These are phyloP conservation scores for Halcyon senegalensis DNA, from an alignment of 2,113 vertebrate genomes.

Conservation along the genomic window DNA sequence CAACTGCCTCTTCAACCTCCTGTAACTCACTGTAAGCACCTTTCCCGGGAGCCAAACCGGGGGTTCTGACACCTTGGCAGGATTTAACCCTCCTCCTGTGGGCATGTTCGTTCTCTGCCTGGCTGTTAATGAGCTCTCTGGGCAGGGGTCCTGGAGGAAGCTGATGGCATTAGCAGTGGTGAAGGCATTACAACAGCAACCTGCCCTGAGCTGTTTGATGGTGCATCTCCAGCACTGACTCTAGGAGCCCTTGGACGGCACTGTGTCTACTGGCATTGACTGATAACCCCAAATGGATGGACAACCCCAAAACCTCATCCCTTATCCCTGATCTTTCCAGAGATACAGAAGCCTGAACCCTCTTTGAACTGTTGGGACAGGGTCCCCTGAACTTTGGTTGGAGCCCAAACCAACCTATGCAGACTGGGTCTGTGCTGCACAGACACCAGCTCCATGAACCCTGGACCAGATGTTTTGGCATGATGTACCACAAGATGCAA, in stretches of 20 bases:
- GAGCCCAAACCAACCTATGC: neutral
- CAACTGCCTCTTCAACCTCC: neutral
- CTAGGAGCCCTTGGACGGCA: neutral
- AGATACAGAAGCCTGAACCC: neutral
- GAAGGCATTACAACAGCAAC: neutral
- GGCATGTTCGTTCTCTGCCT: neutral
- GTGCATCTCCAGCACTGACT: neutral
- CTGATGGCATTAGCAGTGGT: neutral
- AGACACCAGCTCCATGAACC: neutral
- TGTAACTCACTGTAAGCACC: neutral
- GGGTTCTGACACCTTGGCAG: fast-evolving
- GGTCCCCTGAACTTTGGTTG: neutral
- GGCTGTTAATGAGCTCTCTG: neutral
- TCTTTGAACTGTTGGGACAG: fast-evolving
- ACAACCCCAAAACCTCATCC: neutral
- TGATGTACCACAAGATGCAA: neutral
- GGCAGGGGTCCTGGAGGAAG: neutral
- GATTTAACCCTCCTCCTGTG: neutral
- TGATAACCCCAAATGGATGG: neutral
- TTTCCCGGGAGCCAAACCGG: neutral
- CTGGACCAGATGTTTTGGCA: fast-evolving
- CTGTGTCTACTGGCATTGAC: neutral
- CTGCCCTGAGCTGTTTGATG: neutral
- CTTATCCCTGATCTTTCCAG: neutral
- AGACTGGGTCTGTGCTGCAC: neutral